A percentile compares a stretch with the other conserved stretches of the same genome.
phyloP scores from a whole-genome alignment of 2,888 invertebrate genomes.

The Vanessa cardui region DNA sequence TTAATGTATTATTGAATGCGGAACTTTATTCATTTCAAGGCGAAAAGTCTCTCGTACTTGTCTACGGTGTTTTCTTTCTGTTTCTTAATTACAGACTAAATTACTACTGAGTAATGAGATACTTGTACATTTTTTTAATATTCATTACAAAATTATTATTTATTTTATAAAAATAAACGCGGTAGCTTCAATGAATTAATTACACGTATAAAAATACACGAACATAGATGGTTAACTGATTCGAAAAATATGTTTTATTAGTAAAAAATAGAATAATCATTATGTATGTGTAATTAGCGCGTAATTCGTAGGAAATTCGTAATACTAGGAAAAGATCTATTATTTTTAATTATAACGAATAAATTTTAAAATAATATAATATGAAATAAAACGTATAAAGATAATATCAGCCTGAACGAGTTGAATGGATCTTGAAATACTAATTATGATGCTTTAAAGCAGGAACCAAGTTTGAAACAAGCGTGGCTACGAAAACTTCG shows the following conservation, averaged over 20 bases:
- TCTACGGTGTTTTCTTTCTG: slow-evolving; percentile 9
- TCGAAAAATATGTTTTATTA: too few species aligned
- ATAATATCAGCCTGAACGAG: slow-evolving; percentile 10
- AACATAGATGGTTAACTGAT: background rate
- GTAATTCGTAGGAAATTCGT: too few species aligned
- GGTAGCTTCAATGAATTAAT: too few species aligned
- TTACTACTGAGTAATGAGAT: background rate
- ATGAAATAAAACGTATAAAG: background rate
- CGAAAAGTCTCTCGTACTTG: slow-evolving; percentile 9
- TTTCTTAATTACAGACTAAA: slow-evolving; percentile 15
- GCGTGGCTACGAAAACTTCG: slow-evolving; percentile 32
- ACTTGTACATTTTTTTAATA: too few species aligned
- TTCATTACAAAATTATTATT: too few species aligned
- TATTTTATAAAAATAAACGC: too few species aligned
- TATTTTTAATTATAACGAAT: too few species aligned
- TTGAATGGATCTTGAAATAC: slow-evolving; percentile 24
- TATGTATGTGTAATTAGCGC: too few species aligned
- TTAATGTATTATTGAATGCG: slow-evolving; percentile 40
- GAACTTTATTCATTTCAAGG: slow-evolving; percentile 23
- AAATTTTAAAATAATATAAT: too few species aligned
- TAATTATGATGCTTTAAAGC: slow-evolving; percentile 26
- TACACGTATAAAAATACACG: background rate
- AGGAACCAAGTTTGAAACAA: slow-evolving; percentile 24
- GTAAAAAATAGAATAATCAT: too few species aligned
- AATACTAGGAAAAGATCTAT: too few species aligned